A percentile compares a stretch with the other conserved stretches of the same genome.
Conservation (phyloP, 2,113 vertebrate species). For the Boleophthalmus pectinirostris region DNA sequence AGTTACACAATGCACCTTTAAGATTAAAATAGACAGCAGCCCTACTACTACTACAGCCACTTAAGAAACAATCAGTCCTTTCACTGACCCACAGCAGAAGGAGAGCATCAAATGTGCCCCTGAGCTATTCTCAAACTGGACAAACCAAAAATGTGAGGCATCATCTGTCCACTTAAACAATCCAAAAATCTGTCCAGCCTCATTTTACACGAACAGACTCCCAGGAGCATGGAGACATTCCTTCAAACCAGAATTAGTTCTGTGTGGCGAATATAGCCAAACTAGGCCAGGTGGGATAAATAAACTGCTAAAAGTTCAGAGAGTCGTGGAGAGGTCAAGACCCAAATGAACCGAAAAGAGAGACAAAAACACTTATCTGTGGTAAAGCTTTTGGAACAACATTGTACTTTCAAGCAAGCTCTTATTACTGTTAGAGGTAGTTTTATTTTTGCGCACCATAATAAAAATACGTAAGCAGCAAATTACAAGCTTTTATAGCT, state of each 20-base stretch:
- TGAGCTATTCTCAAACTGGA: conserved; percentile 48
- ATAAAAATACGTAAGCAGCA: too few species aligned
- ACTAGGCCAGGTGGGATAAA: conserved; percentile 32
- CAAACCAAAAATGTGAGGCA: conserved; percentile 53
- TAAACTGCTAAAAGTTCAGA: conserved; percentile 51
- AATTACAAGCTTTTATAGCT: too few species aligned
- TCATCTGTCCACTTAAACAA: conserved; percentile 58
- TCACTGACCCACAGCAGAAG: conserved; percentile 47
- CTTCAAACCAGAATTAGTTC: conserved; percentile 15
- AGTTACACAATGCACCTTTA: too few species aligned
- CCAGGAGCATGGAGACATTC: neutral
- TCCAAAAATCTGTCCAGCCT: conserved; percentile 21
- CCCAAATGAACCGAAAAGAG: conserved; percentile 20
- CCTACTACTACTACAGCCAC: conserved; percentile 37
- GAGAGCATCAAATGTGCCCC: conserved; percentile 53
- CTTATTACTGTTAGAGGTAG: too few species aligned
- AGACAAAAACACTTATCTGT: neutral
- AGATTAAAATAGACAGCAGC: neutral
- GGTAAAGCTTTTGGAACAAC: neutral
- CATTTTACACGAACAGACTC: conserved; percentile 9
- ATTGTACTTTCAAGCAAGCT: neutral
- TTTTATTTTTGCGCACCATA: too few species aligned
- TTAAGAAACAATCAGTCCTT: conserved; percentile 61
- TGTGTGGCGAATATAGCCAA: conserved; percentile 38
- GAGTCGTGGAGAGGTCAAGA: conserved; percentile 39